Percentiles rank a stretch among this genome's conserved stretches.
phyloP scores from a whole-genome alignment of 2,888 invertebrate genomes.

The Aphidius colemani region DNA sequence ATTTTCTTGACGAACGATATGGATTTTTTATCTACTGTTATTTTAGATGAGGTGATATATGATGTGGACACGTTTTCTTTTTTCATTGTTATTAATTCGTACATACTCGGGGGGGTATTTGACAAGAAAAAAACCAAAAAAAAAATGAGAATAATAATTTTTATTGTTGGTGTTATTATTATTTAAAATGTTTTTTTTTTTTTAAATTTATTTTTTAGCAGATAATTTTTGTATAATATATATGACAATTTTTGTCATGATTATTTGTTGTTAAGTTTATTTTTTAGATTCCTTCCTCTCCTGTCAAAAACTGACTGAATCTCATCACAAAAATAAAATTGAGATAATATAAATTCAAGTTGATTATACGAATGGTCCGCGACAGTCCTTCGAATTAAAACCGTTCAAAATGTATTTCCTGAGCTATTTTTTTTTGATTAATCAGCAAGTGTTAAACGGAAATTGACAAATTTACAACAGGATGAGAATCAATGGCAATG shows the following conservation, averaged over 20 bases:
- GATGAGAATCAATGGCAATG: conserved; percentile 34
- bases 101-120: too few relatives aligned
- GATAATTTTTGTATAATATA: neutral
- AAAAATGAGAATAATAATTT: too few relatives aligned
- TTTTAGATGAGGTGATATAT: neutral
- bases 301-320: conserved; percentile 32
- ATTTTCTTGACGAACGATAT: too few relatives aligned
- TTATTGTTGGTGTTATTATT: too few relatives aligned
- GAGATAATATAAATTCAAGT: conserved; percentile 1
- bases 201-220: neutral
- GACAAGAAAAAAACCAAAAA: too few relatives aligned
- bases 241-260: conserved; percentile 1
- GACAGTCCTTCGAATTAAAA: conserved; percentile 47
- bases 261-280: neutral
- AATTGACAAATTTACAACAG: conserved; percentile 3
- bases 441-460: conserved; percentile 25
- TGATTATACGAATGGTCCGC: conserved; percentile 48
- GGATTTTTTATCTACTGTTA: neutral
- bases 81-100: too few relatives aligned
- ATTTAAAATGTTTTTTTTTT: neutral
- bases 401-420: conserved; percentile 27
- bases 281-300: conserved; percentile 33
- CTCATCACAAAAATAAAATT: conserved; percentile 21
- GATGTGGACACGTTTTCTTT: neutral
- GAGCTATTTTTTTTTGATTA: conserved; percentile 1